Evolutionary conservation across 2,797 vertebrate species (phyloP).

Genomic region (Chloroceryle inda): DNA sequence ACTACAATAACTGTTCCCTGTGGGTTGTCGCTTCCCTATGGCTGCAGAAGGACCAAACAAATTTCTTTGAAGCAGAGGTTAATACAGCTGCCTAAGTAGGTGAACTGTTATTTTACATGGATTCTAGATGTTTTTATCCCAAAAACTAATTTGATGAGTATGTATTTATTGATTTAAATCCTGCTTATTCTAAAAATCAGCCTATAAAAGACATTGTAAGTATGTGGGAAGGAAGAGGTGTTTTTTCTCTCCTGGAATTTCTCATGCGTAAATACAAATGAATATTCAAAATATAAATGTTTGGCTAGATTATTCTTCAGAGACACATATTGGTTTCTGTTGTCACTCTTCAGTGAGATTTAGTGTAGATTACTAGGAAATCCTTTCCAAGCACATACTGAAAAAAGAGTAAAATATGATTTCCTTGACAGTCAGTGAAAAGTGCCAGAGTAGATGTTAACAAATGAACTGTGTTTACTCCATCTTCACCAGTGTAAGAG

Average conservation of each 20-base stretch:
- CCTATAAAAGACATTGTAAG: neutral
- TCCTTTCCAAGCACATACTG: slow-evolving; percentile 45
- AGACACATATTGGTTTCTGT: slow-evolving; percentile 63
- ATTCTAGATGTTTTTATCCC: neutral
- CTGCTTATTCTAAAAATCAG: neutral
- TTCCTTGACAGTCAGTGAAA: slow-evolving; percentile 53
- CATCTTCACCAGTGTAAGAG: neutral
- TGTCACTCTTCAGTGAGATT: slow-evolving; percentile 68
- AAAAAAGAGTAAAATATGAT: slow-evolving; percentile 33
- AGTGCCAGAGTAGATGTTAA: slow-evolving; percentile 15
- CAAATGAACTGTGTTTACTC: slow-evolving; percentile 57
- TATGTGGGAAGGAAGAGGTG: neutral
- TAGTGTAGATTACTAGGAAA: slow-evolving; percentile 58
- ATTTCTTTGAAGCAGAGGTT: neutral
- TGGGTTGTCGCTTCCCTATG: neutral
- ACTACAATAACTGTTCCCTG: neutral
- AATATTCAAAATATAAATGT: slow-evolving; percentile 66
- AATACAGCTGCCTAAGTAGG: neutral
- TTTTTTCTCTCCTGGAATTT: neutral
- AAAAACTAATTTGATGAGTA: neutral
- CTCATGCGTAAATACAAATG: slow-evolving; percentile 61
- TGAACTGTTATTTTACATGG: neutral
- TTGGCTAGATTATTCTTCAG: slow-evolving; percentile 66
- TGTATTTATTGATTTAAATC: slow-evolving; percentile 16
- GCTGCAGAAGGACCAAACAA: neutral